These are phyloP conservation scores for Lepilemur ruficaudatus DNA, from an alignment of 2,797 vertebrate species.

Conservation along the genomic window DNA sequence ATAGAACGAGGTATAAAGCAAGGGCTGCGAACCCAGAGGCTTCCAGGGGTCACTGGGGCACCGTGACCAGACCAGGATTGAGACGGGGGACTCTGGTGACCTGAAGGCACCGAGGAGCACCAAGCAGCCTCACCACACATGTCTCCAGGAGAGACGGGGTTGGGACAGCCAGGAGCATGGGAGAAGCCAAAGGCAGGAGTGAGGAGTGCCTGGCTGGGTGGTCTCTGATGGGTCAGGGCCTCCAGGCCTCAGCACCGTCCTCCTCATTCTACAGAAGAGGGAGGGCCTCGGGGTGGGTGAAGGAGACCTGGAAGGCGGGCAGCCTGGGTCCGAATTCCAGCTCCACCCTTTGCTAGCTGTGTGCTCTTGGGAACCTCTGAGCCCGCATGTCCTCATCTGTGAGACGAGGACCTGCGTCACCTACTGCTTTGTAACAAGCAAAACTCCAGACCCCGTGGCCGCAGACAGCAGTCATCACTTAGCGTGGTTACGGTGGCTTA, in stretches of 20 bases:
- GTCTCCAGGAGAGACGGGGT: not conserved
- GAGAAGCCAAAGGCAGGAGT: not conserved
- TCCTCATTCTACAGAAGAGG: not conserved
- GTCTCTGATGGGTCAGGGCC: not conserved
- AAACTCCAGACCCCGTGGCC: not conserved
- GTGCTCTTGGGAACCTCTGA: not conserved
- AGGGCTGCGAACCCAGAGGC: not conserved
- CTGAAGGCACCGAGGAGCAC: fast-evolving
- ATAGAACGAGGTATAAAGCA: not conserved
- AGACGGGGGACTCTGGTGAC: too few relatives aligned
- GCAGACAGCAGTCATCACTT: fast-evolving
- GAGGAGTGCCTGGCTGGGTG: not conserved
- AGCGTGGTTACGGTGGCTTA: fast-evolving
- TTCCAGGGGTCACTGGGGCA: not conserved
- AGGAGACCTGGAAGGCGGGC: too few relatives aligned
- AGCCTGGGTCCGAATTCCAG: not conserved
- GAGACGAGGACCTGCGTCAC: fast-evolving
- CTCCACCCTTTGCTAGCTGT: not conserved
- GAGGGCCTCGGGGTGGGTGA: too few relatives aligned
- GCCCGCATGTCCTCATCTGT: not conserved
- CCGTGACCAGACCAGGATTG: fast-evolving
- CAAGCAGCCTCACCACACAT: not conserved
- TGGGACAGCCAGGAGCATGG: not conserved
- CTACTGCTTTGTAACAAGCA: not conserved
- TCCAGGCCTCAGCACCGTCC: not conserved